Evolutionary conservation across 1,140 invertebrate genomes (phyloP).

Genomic region (Vollenhovia emeryi): DNA sequence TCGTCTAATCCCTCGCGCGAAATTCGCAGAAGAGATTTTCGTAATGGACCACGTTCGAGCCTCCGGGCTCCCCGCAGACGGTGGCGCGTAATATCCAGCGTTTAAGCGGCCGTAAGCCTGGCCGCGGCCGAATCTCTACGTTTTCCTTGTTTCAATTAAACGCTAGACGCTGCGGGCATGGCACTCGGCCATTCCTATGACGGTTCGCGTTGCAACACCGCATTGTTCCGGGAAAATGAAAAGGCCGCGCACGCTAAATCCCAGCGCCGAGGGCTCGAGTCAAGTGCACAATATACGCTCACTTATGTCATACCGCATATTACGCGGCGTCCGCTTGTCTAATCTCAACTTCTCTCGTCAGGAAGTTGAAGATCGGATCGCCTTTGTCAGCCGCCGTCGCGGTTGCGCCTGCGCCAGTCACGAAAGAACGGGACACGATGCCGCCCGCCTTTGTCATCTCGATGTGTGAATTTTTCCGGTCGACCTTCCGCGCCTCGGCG

Average conservation of each 20-base stretch:
- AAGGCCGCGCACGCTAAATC: neutral
- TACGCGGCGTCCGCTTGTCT: neutral
- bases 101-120: neutral
- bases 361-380: neutral
- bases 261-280: neutral
- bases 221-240: conserved; percentile 28
- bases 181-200: conserved; percentile 21
- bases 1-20: neutral
- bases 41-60: neutral
- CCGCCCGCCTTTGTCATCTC: neutral
- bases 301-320: neutral
- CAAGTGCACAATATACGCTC: neutral
- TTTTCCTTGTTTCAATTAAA: conserved; percentile 40
- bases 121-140: neutral
- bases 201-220: neutral
- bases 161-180: neutral
- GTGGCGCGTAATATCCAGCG: neutral
- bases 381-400: neutral
- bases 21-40: neutral
- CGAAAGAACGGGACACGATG: neutral
- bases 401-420: neutral
- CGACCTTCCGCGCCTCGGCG: neutral
- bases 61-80: neutral
- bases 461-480: conserved; percentile 34
- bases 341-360: neutral